Base-by-base conservation (phyloP, 2,888 invertebrate species). In the Eubasilissa splendida region DNA sequence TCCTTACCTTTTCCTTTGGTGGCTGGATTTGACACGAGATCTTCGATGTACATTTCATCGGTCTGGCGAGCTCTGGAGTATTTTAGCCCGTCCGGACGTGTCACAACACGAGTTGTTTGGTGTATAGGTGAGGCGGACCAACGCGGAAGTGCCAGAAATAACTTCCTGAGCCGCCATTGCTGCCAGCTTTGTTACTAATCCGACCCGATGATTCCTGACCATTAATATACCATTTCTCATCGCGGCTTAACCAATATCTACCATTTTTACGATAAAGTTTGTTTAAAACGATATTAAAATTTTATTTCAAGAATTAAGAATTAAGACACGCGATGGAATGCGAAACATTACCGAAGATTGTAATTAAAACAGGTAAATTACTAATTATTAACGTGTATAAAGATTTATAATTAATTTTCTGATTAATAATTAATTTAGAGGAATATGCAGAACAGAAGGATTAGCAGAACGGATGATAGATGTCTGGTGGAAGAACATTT, bases 71-170 rank as follows among this genome's bases (percentile, higher is more conserved):
- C 31, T 56, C 12, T 56, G 71, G 56, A 31, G 2, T 71, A 71
- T 71, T 71, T 54, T 12, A 14, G 71, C 54, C 33, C 31, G 68
- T 68, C 71, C 71, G 71, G 71, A 71, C 71, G 42, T 71, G 71
- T 56, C 33, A 31, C 31, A 63, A 63, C 63, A 63, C 33, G 42
- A 63, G 63, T 63, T 70, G 42, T 42, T 42, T 7, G 42, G 42
- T 42, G 70, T 70, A 56, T 31, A 60, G 53, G 76, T 63, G 76
- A 52, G 60, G 68, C 68, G 53, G 14, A 53, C 66, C 63, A 84
- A 84, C 87, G 88, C 89, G 89, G 89, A 90, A 89, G 89, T 89
- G 87, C 87, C 88, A 87, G 87, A 90, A 90, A 90, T 90, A 90
- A 89, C 87, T 88, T 87, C 83, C 78, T 81, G 83, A 87, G 74